A percentile compares a stretch with the other conserved stretches of the same genome.
phyloP scores from a whole-genome alignment of 2,888 invertebrate species.

The Oxycera nigricornis region DNA sequence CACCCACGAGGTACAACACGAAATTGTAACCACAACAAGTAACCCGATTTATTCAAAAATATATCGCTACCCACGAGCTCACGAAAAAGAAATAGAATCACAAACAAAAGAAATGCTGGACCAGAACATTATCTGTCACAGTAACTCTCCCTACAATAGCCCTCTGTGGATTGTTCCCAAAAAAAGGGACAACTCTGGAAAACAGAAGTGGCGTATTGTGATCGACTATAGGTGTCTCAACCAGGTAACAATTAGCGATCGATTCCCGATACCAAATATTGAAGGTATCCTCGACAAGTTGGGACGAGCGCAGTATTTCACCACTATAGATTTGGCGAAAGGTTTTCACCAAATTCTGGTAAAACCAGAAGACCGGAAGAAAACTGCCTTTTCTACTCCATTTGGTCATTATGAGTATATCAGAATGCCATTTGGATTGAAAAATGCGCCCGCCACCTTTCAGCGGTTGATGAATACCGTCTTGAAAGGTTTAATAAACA shows the following conservation, averaged over 20 bases:
- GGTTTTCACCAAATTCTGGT: conserved; percentile 54
- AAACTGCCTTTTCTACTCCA: conserved; percentile 25
- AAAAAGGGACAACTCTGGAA: conserved; percentile 44
- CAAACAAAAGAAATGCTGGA: background rate
- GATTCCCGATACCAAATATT: conserved; percentile 46
- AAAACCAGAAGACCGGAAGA: no score
- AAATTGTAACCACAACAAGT: no score
- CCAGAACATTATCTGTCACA: conserved; percentile 34
- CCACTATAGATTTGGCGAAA: conserved; percentile 50
- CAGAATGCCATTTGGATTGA: conserved; percentile 1
- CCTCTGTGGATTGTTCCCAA: conserved; percentile 48
- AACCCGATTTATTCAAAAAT: background rate
- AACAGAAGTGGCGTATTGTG: conserved; percentile 46
- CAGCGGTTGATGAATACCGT: conserved; percentile 41
- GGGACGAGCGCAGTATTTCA: conserved; percentile 37
- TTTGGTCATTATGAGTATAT: background rate
- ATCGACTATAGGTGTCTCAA: conserved; percentile 47
- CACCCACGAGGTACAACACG: no score
- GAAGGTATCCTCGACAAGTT: conserved; percentile 46
- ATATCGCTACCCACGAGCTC: background rate
- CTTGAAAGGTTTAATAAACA: conserved; percentile 47
- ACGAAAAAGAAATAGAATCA: background rate
- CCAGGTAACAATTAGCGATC: conserved; percentile 44
- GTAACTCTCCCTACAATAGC: conserved; percentile 45
- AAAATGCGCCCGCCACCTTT: conserved; percentile 42